Evolutionary conservation across 1,140 invertebrate species (phyloP).

Genomic region (Choristoneura fumiferana): DNA sequence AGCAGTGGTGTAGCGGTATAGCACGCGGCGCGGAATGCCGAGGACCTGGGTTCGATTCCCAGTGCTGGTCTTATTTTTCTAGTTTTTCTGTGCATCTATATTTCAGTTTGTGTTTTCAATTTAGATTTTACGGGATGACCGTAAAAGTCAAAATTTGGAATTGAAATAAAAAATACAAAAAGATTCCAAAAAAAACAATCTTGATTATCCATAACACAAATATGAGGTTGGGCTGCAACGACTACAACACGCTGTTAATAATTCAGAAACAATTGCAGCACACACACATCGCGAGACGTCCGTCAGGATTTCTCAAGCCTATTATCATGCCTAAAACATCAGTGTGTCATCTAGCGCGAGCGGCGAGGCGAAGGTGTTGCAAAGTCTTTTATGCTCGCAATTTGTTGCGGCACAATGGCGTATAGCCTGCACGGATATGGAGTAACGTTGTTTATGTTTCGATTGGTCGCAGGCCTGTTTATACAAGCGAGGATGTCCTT

Average conservation of each 20-base stretch:
- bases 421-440: constrained; percentile 68
- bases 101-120: too few species aligned
- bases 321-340: constrained; percentile 61
- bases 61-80: too few species aligned
- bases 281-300: constrained; percentile 11
- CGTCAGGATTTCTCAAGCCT: constrained; percentile 36
- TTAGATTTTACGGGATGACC: too few species aligned
- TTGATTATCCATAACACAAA: not conserved
- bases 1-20: too few species aligned
- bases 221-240: too few species aligned
- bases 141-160: too few species aligned
- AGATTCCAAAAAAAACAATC: too few species aligned
- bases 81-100: too few species aligned
- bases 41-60: too few species aligned
- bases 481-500: constrained; percentile 62
- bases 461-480: constrained; percentile 50
- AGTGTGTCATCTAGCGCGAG: constrained; percentile 54
- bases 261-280: not conserved
- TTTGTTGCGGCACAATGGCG: constrained; percentile 73
- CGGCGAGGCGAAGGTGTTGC: constrained; percentile 48
- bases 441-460: constrained; percentile 72
- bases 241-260: not conserved
- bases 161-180: too few species aligned
- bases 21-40: too few species aligned
- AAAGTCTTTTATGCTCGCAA: constrained; percentile 69